These are phyloP conservation scores for Congeria kusceri DNA, from an alignment of 2,888 invertebrate species.

Conservation along the genomic window DNA sequence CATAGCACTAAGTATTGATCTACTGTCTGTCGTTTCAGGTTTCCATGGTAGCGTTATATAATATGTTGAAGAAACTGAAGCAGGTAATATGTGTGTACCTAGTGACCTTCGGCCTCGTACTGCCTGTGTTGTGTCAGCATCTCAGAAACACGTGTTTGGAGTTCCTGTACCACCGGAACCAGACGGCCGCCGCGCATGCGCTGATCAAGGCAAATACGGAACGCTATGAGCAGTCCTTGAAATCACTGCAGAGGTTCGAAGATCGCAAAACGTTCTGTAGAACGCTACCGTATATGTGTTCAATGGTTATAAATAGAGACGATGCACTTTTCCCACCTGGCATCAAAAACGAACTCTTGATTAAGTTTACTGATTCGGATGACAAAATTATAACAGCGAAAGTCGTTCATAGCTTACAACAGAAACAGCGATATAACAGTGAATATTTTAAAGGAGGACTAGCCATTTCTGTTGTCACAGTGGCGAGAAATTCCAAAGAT, in stretches of 20 bases:
- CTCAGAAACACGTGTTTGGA: conserved; percentile 60
- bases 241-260: conserved; percentile 24
- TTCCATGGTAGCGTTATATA: no score
- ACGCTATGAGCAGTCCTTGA: conserved; percentile 51
- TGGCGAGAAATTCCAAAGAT: conserved; percentile 70
- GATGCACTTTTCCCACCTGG: no score
- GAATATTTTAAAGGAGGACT: conserved; percentile 43
- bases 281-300: background rate
- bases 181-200: conserved; percentile 29
- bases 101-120: conserved; percentile 62
- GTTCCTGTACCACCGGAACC: conserved; percentile 37
- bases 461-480: conserved; percentile 75
- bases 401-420: no score
- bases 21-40: no score
- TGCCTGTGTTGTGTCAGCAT: conserved; percentile 60
- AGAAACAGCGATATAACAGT: no score
- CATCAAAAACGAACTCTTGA: background rate
- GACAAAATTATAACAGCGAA: background rate
- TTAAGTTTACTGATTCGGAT: background rate
- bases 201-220: conserved; percentile 58
- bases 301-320: no score
- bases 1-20: no score
- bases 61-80: no score
- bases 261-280: conserved; percentile 1
- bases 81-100: conserved; percentile 23